A percentile compares a stretch with the other conserved stretches of the same genome.
Evolutionary conservation across 2,113 vertebrate species (phyloP).

Genomic region (Rhipidura dahli): DNA sequence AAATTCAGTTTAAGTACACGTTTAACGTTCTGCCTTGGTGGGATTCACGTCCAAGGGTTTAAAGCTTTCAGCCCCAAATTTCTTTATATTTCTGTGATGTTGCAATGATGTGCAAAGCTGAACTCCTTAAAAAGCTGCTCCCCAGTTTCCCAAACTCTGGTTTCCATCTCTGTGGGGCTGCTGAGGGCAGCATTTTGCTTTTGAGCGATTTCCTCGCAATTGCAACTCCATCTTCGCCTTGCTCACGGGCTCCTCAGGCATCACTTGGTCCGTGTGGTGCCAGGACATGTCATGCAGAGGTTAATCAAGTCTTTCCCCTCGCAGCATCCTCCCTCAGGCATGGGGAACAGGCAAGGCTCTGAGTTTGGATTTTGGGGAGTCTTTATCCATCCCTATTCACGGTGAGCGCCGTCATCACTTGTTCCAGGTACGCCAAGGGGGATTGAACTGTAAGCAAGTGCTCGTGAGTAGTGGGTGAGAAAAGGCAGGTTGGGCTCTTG

Average conservation of each 20-base stretch:
- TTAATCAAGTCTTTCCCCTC: neutral
- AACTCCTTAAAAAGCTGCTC: neutral
- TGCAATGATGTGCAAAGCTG: fast-evolving
- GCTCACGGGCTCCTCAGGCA: neutral
- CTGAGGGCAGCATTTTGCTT: neutral
- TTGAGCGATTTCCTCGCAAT: neutral
- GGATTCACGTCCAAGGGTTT: fast-evolving
- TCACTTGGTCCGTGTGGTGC: neutral
- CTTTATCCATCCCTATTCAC: neutral
- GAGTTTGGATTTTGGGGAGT: neutral
- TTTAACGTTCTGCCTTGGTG: neutral
- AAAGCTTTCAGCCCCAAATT: neutral
- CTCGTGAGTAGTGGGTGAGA: fast-evolving
- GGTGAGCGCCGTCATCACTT: fast-evolving
- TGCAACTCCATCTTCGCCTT: fast-evolving
- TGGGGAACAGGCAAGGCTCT: fast-evolving
- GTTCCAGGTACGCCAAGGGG: neutral
- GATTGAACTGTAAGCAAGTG: neutral
- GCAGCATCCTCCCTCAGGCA: neutral
- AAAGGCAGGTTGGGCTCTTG: neutral
- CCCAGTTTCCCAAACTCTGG: neutral
- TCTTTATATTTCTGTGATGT: neutral
- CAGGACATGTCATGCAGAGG: neutral
- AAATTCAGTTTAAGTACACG: neutral
- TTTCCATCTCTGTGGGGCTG: neutral